These are phyloP conservation scores for Carettochelys insculpta DNA, from an alignment of 2,113 vertebrate genomes.

Conservation along the genomic window DNA sequence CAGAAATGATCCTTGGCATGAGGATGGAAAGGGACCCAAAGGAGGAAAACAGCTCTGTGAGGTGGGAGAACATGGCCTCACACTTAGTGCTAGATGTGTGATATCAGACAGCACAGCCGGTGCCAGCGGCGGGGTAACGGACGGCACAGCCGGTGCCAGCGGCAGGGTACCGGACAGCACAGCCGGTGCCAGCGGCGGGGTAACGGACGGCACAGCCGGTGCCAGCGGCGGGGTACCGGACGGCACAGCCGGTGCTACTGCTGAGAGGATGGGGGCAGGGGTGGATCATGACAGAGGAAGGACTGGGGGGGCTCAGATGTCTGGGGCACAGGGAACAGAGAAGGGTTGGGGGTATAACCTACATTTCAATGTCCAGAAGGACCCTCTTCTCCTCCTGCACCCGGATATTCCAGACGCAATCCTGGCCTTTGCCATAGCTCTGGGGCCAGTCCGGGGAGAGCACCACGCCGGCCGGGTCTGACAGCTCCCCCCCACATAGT, in stretches of 20 bases:
- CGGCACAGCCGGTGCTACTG: neutral
- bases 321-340: neutral
- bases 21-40: no score
- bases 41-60: no score
- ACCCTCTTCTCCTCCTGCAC: slow-evolving; percentile 90
- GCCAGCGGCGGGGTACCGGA: neutral
- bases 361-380: slow-evolving; percentile 91
- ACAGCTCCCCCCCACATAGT: slow-evolving; percentile 89
- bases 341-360: slow-evolving; percentile 36
- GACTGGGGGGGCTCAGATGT: neutral
- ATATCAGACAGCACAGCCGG: no score
- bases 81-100: no score
- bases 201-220: no score
- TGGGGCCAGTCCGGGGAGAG: slow-evolving; percentile 94
- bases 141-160: no score
- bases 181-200: no score
- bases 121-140: no score
- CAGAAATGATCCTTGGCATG: neutral
- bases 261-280: neutral
- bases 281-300: neutral
- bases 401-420: slow-evolving; percentile 92
- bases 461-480: slow-evolving; percentile 84
- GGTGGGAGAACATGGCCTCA: no score
- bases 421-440: slow-evolving; percentile 89
- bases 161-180: no score